Conservation (phyloP, 1,140 invertebrate species). For the Drosophila nigrodunni region DNA sequence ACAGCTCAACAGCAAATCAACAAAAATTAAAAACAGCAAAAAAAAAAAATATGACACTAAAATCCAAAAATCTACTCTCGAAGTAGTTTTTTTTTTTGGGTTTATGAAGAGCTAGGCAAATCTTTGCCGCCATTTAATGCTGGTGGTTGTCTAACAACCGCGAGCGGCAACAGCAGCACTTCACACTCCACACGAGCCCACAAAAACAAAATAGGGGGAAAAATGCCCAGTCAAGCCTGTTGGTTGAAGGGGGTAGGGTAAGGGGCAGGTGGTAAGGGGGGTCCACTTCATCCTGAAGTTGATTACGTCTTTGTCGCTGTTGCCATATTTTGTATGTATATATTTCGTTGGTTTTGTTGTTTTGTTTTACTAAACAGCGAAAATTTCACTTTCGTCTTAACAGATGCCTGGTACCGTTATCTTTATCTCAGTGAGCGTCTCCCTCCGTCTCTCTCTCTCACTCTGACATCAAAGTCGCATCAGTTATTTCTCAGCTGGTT, state of each 20-base stretch:
- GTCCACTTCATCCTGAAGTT: constrained; percentile 78
- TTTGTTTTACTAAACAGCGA: constrained; percentile 28
- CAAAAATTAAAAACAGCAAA: constrained; percentile 30
- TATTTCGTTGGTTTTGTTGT: constrained; percentile 22
- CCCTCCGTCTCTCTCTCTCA: neutral
- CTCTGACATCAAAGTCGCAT: constrained; percentile 44
- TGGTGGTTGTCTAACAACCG: constrained; percentile 53
- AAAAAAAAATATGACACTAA: constrained; percentile 24
- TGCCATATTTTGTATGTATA: constrained; percentile 46
- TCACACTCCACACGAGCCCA: constrained; percentile 5
- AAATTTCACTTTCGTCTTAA: constrained; percentile 77
- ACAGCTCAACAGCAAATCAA: constrained; percentile 32
- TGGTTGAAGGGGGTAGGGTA: constrained; percentile 24
- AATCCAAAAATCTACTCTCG: constrained; percentile 27
- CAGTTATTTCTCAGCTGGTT: constrained; percentile 15
- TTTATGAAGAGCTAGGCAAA: constrained; percentile 65
- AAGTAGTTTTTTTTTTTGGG: constrained; percentile 8
- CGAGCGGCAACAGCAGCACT: constrained; percentile 22
- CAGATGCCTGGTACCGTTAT: constrained; percentile 67
- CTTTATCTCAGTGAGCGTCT: constrained; percentile 4
- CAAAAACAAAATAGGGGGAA: constrained; percentile 42
- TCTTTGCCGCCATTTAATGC: constrained; percentile 47
- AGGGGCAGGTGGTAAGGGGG: too few relatives aligned
- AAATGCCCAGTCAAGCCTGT: constrained; percentile 73
- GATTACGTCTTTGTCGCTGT: constrained; percentile 70